These are phyloP conservation scores for Acropternis orthonyx DNA, from an alignment of 2,797 vertebrate species.

Conservation along the genomic window DNA sequence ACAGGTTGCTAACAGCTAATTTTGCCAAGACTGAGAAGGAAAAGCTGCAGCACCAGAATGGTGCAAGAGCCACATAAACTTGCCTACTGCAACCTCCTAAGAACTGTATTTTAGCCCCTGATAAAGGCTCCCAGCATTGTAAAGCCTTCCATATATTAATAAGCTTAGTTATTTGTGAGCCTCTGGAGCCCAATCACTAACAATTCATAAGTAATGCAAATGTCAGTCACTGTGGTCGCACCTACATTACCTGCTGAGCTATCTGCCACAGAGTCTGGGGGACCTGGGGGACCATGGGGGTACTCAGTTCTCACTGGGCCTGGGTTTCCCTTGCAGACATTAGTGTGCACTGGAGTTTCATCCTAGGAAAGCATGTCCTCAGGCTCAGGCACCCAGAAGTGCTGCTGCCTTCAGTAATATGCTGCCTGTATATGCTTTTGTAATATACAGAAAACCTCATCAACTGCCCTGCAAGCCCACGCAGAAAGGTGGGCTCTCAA, in stretches of 20 bases:
- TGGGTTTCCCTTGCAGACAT: background rate
- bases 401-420: background rate
- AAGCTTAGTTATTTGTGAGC: background rate
- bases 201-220: background rate
- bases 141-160: background rate
- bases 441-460: background rate
- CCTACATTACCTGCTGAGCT: background rate
- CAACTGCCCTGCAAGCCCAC: background rate
- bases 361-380: background rate
- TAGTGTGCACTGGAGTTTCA: background rate
- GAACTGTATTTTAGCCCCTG: background rate
- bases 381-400: background rate
- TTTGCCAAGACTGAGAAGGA: background rate
- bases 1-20: background rate
- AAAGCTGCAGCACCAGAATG: background rate
- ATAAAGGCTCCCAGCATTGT: background rate
- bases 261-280: background rate
- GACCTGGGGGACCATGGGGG: fast-evolving
- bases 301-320: background rate
- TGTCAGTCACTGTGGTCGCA: background rate
- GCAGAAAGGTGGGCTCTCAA: background rate
- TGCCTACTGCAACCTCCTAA: background rate
- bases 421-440: background rate
- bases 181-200: background rate
- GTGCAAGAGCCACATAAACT: background rate